Conservation (phyloP, 1,140 invertebrate species). For the Sitophilus oryzae region DNA sequence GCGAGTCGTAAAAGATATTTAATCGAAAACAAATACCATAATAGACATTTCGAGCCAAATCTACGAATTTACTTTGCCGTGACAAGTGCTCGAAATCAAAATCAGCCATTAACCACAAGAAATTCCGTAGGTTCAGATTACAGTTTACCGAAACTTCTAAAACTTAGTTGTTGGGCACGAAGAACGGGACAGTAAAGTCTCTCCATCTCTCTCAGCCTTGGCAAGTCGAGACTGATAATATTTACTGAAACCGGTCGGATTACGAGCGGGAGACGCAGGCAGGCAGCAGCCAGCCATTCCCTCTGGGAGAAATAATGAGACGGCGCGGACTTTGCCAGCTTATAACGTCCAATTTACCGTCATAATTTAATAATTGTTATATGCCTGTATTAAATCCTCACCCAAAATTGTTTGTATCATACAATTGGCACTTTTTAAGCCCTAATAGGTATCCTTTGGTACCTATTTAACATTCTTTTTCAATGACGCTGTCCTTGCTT, state of each 20-base stretch:
- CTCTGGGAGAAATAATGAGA: not conserved
- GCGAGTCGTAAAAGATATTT: too few species aligned
- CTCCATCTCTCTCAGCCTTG: not conserved
- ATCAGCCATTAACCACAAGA: conserved; percentile 7
- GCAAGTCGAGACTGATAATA: not conserved
- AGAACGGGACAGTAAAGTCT: not conserved
- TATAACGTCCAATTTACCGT: too few species aligned
- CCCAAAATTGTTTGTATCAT: too few species aligned
- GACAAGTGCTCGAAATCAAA: conserved; percentile 4
- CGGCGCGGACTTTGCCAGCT: not conserved
- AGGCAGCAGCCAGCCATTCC: not conserved
- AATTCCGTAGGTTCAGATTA: conserved; percentile 7
- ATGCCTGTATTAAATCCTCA: too few species aligned
- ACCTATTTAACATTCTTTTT: too few species aligned
- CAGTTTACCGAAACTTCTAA: conserved; percentile 8
- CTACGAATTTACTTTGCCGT: not conserved
- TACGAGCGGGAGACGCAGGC: conserved; percentile 1
- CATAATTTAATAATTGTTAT: too few species aligned
- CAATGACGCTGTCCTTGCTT: too few species aligned
- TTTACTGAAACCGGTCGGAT: conserved; percentile 3
- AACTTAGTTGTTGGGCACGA: conserved; percentile 1
- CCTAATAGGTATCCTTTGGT: too few species aligned
- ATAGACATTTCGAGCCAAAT: not conserved
- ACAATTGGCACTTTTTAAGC: too few species aligned
- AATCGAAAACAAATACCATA: too few species aligned